Evolutionary conservation across 2,888 invertebrate species (phyloP), one percentile per base, ranked within the genome.

Genomic region (Drosophila suboccidentalis): DNA sequence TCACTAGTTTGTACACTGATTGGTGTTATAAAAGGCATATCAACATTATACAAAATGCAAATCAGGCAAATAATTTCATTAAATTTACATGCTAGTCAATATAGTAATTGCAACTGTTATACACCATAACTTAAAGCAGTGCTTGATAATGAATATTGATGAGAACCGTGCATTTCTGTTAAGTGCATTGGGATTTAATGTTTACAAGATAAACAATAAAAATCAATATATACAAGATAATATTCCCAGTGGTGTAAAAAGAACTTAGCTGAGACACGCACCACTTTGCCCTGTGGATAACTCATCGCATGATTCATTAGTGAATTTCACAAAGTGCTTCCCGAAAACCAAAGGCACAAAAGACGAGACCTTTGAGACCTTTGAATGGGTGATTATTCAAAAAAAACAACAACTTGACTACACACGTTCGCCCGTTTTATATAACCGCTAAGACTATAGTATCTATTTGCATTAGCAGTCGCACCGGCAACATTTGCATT

Each of bases 401-500:
- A 58, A n/a, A 58, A 51, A 22, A n/a, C 26, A 60, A 26, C 62
- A 61, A 61, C 61, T 50, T 43, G 57, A 38, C 62, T 59, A 65
- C 68, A 57, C 50, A 53, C 44, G 66, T 63, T 73, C 44, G 5
- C 41, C 41, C 6, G n/a, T 13, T 54, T 77, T 77, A 69, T 59
- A 72, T 77, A 76, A 75, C 38, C 36, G 34, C 8, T 38, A 44
- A 34, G 55, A 61, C 51, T 22, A 34, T n/a, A 46, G 69, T 64
- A 68, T 58, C 46, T 75, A 57, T 80, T 82, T 80, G 62, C 51
- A 51, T 68, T 76, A 69, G 77, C 75, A 68, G 75, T 67, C 66
- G 53, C 43, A 77, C 71, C 77, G 87, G 77, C 61, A 65, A 71
- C 66, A 83, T 87, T 76, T 81, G 79, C 82, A 83, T 81, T 73